A percentile compares a stretch with the other conserved stretches of the same genome.
phyloP scores from a whole-genome alignment of 2,797 vertebrate genomes.

The Gallinago solitaria region DNA sequence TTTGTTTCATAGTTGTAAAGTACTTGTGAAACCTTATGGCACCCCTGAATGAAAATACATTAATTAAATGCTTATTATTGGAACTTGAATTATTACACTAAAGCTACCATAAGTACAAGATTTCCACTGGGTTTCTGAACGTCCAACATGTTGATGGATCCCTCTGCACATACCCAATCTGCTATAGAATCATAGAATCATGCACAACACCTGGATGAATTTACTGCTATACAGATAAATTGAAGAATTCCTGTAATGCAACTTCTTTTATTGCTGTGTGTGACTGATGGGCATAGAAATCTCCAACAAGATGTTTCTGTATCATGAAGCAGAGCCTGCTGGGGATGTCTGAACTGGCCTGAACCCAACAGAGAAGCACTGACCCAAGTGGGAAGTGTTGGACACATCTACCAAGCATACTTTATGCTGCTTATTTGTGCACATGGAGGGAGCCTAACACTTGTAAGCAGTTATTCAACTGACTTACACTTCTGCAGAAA shows the following conservation, averaged over 20 bases:
- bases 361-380: neutral
- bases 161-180: neutral
- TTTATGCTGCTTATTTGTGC: neutral
- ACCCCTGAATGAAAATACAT: neutral
- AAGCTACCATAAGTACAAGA: neutral
- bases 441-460: neutral
- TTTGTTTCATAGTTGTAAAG: neutral
- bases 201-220: neutral
- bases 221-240: neutral
- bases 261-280: accelerated
- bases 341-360: neutral
- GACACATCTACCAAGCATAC: neutral
- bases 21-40: neutral
- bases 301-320: neutral
- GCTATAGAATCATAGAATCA: no score
- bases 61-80: neutral
- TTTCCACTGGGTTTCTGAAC: neutral
- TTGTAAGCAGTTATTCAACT: neutral
- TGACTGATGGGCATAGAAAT: neutral
- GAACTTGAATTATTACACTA: neutral
- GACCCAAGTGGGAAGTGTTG: accelerated
- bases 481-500: neutral
- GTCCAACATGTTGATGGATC: neutral
- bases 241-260: neutral
- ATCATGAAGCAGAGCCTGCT: neutral